A percentile compares a stretch with the other conserved stretches of the same genome.
These are phyloP conservation scores for Molossus molossus DNA, from an alignment of 2,797 vertebrate species.

Conservation along the genomic window DNA sequence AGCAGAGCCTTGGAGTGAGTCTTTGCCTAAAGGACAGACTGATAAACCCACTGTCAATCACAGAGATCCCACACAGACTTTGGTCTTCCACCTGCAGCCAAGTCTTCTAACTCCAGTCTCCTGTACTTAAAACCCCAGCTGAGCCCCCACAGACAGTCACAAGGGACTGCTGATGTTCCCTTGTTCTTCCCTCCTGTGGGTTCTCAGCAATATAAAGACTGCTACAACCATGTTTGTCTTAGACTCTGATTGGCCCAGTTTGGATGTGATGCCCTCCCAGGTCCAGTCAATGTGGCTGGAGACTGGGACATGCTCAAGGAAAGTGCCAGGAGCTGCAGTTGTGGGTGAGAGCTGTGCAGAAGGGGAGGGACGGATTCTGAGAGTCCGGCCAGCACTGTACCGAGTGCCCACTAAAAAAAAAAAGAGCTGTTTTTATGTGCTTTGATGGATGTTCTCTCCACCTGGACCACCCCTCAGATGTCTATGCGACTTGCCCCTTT, in stretches of 20 bases:
- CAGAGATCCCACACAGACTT: neutral
- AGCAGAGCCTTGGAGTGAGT: neutral
- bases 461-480: neutral
- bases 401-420: neutral
- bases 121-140: neutral
- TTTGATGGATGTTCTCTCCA: neutral
- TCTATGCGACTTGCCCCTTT: neutral
- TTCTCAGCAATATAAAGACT: slow-evolving; percentile 46
- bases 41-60: neutral
- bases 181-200: neutral
- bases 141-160: neutral
- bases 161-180: neutral
- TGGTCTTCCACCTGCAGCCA: neutral
- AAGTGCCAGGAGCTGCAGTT: neutral
- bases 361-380: neutral
- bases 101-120: neutral
- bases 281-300: neutral
- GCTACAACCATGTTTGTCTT: neutral
- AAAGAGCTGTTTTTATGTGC: neutral
- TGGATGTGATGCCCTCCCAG: neutral
- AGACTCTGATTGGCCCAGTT: neutral
- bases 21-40: slow-evolving; percentile 25
- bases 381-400: neutral
- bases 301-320: neutral
- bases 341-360: neutral